Evolutionary conservation across 2,113 vertebrate species (phyloP), one percentile per base, ranked within the genome.

Genomic region (Ramphastos sulfuratus): DNA sequence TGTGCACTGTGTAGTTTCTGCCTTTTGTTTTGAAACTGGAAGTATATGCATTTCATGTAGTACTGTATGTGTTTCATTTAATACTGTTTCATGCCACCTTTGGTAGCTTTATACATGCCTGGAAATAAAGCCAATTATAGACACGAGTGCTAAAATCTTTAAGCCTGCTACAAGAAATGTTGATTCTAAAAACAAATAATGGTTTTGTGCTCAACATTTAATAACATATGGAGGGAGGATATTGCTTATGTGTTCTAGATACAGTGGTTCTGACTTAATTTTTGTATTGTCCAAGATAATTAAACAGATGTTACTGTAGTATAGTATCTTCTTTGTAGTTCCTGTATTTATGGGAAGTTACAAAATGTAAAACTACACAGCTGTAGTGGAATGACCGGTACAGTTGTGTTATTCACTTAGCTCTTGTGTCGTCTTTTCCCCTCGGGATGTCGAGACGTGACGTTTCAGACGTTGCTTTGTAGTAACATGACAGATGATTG

Each of bases 21-120:
- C 93, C 85, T 94, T 70, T 92, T 94, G 67, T 94, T 97, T 89
- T 77, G 77, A 84, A 83, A 90, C 44, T 66, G 60, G 70, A 91
- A 81, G 31, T n/a, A 1, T 23, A 7, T 52, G 7, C 27, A 21
- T 87, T 79, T 69, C 21, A 70, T 61, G 70, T 37, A 63, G 28
- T 91, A 30, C 4, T n/a, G 1, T 23, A 7, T 52, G 7, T 23
- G 18, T 87, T 78, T 69, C 18, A 70, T 63, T 73, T 39, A 64
- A 33, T 91, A n/a, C 4, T 39, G 48, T 78, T 82, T 87, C 35
- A 46, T 81, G 87, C 48, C 55, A 44, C 67, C 52, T 78, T 87
- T 61, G 35, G 55, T 78, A 85, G 65, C 31, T 85, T 92, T 65
- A 39, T 81, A 72, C 14, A 5, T 63, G 46, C 28, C n/a, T 82